A percentile compares a stretch with the other conserved stretches of the same genome.
Evolutionary conservation across 2,888 invertebrate genomes (phyloP).

Genomic region (Ephialtes manifestator): DNA sequence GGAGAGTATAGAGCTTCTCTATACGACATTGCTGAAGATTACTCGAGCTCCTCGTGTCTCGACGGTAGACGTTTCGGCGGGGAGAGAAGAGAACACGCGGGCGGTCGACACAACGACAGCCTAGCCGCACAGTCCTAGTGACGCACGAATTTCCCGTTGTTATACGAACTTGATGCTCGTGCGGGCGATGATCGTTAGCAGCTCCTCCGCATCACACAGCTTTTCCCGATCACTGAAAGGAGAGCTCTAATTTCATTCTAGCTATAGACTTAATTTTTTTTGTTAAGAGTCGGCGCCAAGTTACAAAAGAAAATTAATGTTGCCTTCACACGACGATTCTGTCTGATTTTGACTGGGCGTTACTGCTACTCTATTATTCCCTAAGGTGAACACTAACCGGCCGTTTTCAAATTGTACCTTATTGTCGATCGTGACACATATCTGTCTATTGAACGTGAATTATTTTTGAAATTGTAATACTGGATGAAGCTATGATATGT

Average conservation of each 20-base stretch:
- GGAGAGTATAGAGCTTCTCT: not conserved
- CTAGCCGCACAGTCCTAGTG: constrained; percentile 42
- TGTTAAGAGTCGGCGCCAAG: too few relatives aligned
- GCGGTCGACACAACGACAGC: not conserved
- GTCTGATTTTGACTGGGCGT: too few relatives aligned
- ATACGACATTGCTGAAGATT: constrained; percentile 47
- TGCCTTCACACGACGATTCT: too few relatives aligned
- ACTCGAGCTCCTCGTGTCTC: constrained; percentile 31
- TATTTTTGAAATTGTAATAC: too few relatives aligned
- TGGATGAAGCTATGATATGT: too few relatives aligned
- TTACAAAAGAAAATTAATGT: too few relatives aligned
- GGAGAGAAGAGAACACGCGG: constrained; percentile 4
- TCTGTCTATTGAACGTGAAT: too few relatives aligned
- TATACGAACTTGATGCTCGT: constrained; percentile 20
- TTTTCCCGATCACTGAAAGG: not conserved
- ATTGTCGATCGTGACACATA: too few relatives aligned
- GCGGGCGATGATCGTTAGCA: constrained; percentile 14
- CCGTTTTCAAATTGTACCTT: too few relatives aligned
- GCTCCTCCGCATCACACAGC: not conserved
- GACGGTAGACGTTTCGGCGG: not conserved
- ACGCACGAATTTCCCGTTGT: constrained; percentile 60
- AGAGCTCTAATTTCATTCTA: not conserved
- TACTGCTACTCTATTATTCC: too few relatives aligned
- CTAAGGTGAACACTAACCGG: too few relatives aligned
- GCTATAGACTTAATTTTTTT: too few relatives aligned